Evolutionary conservation across 2,888 invertebrate species (phyloP).

Genomic region (Ceramica pisi): DNA sequence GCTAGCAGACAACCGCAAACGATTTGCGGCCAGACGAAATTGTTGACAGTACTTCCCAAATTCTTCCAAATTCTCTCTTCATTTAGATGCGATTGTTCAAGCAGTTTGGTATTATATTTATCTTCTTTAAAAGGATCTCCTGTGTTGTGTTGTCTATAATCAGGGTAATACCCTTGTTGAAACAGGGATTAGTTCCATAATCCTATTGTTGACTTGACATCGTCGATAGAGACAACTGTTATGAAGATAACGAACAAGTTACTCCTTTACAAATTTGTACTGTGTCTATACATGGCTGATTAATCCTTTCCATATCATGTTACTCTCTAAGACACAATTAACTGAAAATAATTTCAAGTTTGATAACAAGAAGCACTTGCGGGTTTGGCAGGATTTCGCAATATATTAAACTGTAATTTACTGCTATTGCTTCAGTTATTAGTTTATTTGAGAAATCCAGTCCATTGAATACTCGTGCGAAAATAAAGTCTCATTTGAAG

Average conservation of each 20-base stretch:
- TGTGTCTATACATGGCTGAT: constrained; percentile 1
- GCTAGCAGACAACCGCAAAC: constrained; percentile 41
- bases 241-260: constrained; percentile 34
- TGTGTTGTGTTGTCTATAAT: constrained; percentile 39
- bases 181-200: constrained; percentile 48
- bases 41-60: constrained; percentile 28
- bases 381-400: background rate
- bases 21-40: constrained; percentile 44
- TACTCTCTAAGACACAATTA: constrained; percentile 1
- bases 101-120: background rate
- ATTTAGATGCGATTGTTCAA: constrained; percentile 26
- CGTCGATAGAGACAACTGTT: constrained; percentile 32
- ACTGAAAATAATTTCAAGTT: constrained; percentile 24
- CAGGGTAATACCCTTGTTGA: constrained; percentile 39
- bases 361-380: background rate
- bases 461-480: constrained; percentile 11
- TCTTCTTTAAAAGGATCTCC: constrained; percentile 5
- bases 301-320: constrained; percentile 9
- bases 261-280: constrained; percentile 33
- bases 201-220: constrained; percentile 43
- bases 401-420: constrained; percentile 17
- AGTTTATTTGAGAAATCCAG: constrained; percentile 12
- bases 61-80: background rate
- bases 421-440: constrained; percentile 17
- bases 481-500: constrained; percentile 22